Evolutionary conservation across 1,140 invertebrate genomes (phyloP).

Genomic region (Dendroctonus ponderosae): DNA sequence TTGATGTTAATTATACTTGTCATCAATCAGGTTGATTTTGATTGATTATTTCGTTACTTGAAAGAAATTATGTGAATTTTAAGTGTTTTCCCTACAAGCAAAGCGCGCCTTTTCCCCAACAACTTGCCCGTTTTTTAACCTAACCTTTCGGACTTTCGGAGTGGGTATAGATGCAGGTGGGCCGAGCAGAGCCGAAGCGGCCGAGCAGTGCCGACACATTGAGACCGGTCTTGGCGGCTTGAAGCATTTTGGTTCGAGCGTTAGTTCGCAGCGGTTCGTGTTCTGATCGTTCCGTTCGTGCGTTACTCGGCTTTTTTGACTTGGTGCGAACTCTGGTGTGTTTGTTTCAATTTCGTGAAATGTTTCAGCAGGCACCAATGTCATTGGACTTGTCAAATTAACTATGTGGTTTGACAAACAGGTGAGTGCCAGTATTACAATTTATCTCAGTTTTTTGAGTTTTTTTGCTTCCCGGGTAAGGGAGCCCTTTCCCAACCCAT

Average conservation of each 20-base stretch:
- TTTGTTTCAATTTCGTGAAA: slow-evolving; percentile 42
- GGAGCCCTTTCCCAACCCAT: too few relatives aligned
- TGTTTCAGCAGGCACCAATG: slow-evolving; percentile 51
- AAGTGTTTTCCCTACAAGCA: too few relatives aligned
- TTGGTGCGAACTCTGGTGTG: slow-evolving; percentile 38
- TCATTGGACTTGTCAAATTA: slow-evolving; percentile 44
- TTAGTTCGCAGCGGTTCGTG: slow-evolving; percentile 21
- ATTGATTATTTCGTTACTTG: neutral
- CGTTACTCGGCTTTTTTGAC: slow-evolving; percentile 1
- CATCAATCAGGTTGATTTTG: too few relatives aligned
- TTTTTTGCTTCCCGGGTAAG: too few relatives aligned
- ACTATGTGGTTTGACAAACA: slow-evolving; percentile 53
- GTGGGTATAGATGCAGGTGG: slow-evolving; percentile 49
- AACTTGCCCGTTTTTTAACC: slow-evolving; percentile 38
- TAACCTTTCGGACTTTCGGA: slow-evolving; percentile 46
- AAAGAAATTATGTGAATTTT: too few relatives aligned
- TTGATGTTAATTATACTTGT: too few relatives aligned
- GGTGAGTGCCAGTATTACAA: slow-evolving; percentile 38
- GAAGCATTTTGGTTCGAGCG: slow-evolving; percentile 43
- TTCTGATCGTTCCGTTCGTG: slow-evolving; percentile 31
- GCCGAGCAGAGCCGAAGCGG: slow-evolving; percentile 43
- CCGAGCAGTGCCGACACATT: slow-evolving; percentile 40
- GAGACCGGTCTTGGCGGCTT: slow-evolving; percentile 26
- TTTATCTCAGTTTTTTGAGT: too few relatives aligned
- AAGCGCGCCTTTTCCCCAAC: slow-evolving; percentile 13